Evolutionary conservation across 2,888 invertebrate genomes (phyloP), one percentile per base, ranked within the genome.

Genomic region (Tenthredo distinguenda): DNA sequence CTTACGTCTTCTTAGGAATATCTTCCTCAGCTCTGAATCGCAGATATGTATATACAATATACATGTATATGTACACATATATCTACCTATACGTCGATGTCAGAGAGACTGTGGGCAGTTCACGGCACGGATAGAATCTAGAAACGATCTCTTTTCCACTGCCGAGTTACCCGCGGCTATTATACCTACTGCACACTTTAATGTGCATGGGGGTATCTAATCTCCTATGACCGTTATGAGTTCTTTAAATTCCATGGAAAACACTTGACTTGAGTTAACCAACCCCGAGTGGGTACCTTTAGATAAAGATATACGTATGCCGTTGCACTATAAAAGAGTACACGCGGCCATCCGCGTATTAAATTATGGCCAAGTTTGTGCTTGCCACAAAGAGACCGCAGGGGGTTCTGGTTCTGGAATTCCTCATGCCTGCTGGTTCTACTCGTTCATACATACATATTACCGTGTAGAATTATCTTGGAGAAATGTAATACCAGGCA

Each of bases 191-290:
- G 31, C 50, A 18, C 77, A 50, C 55, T 55, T 55, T 55, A 55
- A 55, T 77, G 50, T 77, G 18, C 43, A 34, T 34, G 34, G 34
- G 18, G 40, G 21, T 62, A 62, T 40, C 81, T 81, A 81, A 81
- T 81, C 81, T 81, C 37, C 10, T 21, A 34, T 21, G 31, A 18
- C 55, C 79, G 79, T 34, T 62, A 58, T 40, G 37, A 50, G 87
- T 88, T 88, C 89, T 90, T 89, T 87, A 88, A 90, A 90, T 90
- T 90, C 90, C 90, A 62, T n/a, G 87, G 87, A 87, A 88, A 86
- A 86, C 88, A 89, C 89, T 88, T 89, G 87, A 90, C 89, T 62
- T 47, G 47, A 47, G 12, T 37, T 15, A 37, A 81, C 58, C 81
- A 81, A 50, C 72, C 83, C 83, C 68, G 68, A 84, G 68, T 71